Base-by-base conservation (phyloP, 2,113 vertebrate genomes). In the Balaenoptera acutorostrata region DNA sequence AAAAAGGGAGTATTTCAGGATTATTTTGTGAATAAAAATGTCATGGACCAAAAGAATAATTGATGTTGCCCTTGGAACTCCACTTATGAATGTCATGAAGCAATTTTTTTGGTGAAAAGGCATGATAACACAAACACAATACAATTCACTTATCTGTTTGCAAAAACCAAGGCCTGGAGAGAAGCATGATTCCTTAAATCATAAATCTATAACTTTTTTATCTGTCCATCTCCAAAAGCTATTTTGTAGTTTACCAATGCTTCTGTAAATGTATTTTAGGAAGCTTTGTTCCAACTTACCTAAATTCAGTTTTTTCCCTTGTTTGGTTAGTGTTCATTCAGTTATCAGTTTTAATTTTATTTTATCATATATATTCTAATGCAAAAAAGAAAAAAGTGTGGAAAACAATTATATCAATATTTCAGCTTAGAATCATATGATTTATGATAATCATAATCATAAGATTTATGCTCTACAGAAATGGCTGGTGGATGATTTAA, bases 11-110 rank as follows among this genome's bases (percentile, higher is more conserved):
- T 66, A 90, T 93, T 15, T 31, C n/a, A 74, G 9, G 41, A 46
- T 87, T 89, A 80, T 96, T 98, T 89, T 90, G 66, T 81, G 86
- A 63, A 93, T 83, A 90, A 96, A 93, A 97, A 94, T 98, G n/a
- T 11, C 94, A 97, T 92, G 36, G 46, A 75, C 20, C 8, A 12
- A 92, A 91, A 71, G n/a, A 86, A 83, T 92, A 96, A 96, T 93
- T 96, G 88, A 96, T 96, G 89, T 83, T 90, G 36, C 46, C 12
- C 21, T 89, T 21, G 5, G 90, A 46, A 52, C 7, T 94, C 11
- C 83, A 36, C 39, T 97, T 74, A 49, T 91, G 33, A 94, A 59
- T 78, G 5, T 57, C 2, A 25, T 0, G 64, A 85, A 77, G 27
- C 6, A 55, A 95, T 84, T 13, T 71, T 78, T 97, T 96, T 98